These are phyloP conservation scores for Antedon mediterranea DNA, from an alignment of 53 echinoderm and acorn worm species.

Conservation along the genomic window DNA sequence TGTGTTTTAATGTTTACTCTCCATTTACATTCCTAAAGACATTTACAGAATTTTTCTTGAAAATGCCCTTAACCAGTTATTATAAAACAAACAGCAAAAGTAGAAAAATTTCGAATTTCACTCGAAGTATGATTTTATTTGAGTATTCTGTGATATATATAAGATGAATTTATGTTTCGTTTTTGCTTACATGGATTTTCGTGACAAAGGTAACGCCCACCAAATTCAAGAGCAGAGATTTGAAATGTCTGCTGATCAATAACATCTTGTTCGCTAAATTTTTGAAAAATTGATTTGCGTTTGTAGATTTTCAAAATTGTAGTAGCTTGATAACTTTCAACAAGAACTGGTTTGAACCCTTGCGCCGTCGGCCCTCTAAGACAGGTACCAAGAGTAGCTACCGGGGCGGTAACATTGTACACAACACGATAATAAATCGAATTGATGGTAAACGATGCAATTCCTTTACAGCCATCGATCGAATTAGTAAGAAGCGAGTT, in stretches of 20 bases:
- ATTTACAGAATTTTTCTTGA: too few relatives aligned
- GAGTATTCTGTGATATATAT: too few relatives aligned
- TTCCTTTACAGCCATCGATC: conserved; percentile 29
- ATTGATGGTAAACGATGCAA: conserved; percentile 11
- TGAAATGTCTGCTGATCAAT: conserved; percentile 20
- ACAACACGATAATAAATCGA: conserved; percentile 17
- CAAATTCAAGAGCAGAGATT: conserved; percentile 52
- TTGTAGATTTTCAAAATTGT: conserved; percentile 20
- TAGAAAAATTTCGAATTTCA: too few relatives aligned
- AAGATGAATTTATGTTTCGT: too few relatives aligned
- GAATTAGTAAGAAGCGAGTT: conserved; percentile 25
- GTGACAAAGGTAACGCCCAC: conserved; percentile 40
- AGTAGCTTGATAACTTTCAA: conserved; percentile 48
- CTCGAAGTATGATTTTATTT: too few relatives aligned
- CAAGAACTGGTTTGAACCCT: conserved; percentile 40
- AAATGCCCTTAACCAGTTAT: too few relatives aligned
- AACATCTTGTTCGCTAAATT: not conserved
- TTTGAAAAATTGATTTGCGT: not conserved
- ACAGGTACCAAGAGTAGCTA: conserved; percentile 31
- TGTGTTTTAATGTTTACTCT: too few relatives aligned
- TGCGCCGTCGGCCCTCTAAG: conserved; percentile 45
- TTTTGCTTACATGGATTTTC: conserved; percentile 33
- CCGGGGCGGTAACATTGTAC: conserved; percentile 16
- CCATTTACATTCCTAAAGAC: too few relatives aligned
- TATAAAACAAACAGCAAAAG: too few relatives aligned